Percentiles rank a stretch among this genome's conserved stretches.
These are phyloP conservation scores for Nycticebus coucang DNA, from an alignment of 2,113 vertebrate genomes.

Conservation along the genomic window DNA sequence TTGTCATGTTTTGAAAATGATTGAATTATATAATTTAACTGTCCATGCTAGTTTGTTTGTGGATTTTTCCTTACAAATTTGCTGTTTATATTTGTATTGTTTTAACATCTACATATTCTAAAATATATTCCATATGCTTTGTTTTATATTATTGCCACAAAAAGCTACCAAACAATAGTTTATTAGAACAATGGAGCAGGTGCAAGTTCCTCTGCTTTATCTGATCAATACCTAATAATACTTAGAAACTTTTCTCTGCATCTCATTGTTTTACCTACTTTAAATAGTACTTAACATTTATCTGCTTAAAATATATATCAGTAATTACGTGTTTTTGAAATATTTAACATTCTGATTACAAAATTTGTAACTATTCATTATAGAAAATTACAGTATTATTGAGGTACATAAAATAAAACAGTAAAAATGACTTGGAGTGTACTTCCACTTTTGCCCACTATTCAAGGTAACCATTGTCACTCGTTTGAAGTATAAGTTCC, in stretches of 20 bases:
- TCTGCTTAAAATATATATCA: background rate
- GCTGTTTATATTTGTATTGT: background rate
- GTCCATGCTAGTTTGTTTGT: background rate
- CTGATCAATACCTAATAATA: background rate
- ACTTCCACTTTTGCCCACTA: background rate
- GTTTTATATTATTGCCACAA: background rate
- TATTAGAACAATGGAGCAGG: background rate
- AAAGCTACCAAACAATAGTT: background rate
- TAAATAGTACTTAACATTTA: background rate
- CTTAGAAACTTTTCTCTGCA: background rate
- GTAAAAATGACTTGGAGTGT: background rate
- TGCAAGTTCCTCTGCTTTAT: background rate
- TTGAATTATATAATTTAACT: slow-evolving; percentile 14
- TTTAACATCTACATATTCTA: background rate
- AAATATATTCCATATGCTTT: background rate
- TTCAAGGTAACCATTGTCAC: background rate
- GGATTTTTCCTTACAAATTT: slow-evolving; percentile 13
- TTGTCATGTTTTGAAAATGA: slow-evolving; percentile 53
- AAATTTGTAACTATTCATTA: background rate
- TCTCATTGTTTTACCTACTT: background rate
- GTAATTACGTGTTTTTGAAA: background rate
- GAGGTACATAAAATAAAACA: background rate
- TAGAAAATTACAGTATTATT: background rate
- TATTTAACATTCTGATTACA: background rate
- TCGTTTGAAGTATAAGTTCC: background rate